Evolutionary conservation across 2,113 vertebrate species (phyloP).

Genomic region (Cacatua alba): DNA sequence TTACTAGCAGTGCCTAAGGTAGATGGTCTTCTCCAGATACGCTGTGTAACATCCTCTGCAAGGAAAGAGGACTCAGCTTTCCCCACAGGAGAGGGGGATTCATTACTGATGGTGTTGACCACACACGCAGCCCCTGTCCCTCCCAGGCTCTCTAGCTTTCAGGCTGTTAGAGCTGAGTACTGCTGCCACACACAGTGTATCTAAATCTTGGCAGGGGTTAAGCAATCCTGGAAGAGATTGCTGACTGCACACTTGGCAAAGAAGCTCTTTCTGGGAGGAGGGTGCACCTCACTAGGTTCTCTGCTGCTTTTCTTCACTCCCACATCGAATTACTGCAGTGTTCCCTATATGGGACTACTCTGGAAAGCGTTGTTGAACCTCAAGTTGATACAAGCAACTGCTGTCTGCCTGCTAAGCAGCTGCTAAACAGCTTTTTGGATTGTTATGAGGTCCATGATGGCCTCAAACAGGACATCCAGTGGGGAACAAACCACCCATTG

Average conservation of each 20-base stretch:
- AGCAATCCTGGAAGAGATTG: background rate
- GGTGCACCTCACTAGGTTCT: background rate
- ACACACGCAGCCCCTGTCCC: background rate
- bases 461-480: background rate
- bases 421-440: background rate
- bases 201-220: background rate
- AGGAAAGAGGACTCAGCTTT: background rate
- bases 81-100: accelerated
- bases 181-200: background rate
- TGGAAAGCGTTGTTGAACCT: background rate
- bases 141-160: background rate
- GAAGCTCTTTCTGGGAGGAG: background rate
- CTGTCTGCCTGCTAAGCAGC: background rate
- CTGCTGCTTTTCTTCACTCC: background rate
- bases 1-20: background rate
- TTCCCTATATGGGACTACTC: background rate
- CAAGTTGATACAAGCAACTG: background rate
- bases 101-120: background rate
- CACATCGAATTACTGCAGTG: background rate
- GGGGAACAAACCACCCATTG: accelerated
- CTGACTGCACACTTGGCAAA: background rate
- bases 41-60: background rate
- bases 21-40: background rate
- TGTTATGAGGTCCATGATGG: background rate
- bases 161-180: background rate